Evolutionary conservation across 2,113 vertebrate species (phyloP).

Genomic region (Thalassarche chlororhynchos): DNA sequence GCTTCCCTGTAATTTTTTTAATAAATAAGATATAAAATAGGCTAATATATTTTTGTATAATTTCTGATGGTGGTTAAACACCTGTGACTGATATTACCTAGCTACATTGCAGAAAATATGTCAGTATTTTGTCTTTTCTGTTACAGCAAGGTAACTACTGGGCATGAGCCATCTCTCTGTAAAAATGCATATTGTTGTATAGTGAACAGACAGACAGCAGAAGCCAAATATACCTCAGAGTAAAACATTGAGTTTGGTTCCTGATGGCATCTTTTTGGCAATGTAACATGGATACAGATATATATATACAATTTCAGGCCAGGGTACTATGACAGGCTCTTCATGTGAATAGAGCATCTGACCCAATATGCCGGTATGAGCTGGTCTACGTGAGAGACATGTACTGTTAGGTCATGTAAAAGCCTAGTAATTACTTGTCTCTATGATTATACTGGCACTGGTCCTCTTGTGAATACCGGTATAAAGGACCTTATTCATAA

Average conservation of each 20-base stretch:
- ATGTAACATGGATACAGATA: neutral
- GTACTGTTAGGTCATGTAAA: neutral
- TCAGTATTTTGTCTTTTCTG: neutral
- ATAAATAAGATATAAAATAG: neutral
- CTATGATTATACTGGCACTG: neutral
- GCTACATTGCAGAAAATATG: neutral
- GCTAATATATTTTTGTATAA: neutral
- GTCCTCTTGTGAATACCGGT: neutral
- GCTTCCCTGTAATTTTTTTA: neutral
- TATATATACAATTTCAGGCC: neutral
- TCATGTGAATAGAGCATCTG: neutral
- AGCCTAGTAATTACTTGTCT: neutral
- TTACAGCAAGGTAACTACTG: neutral
- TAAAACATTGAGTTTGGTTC: neutral
- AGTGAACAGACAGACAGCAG: neutral
- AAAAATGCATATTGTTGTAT: neutral
- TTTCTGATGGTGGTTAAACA: neutral
- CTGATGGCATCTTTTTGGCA: neutral
- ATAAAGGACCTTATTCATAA: neutral
- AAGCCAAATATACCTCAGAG: neutral
- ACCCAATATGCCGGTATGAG: neutral
- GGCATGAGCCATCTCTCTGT: neutral
- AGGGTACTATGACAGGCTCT: neutral
- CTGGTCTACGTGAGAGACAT: neutral
- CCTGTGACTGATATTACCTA: neutral